phyloP scores from a whole-genome alignment of 2,113 vertebrate genomes.

The Semicossyphus pulcher region DNA sequence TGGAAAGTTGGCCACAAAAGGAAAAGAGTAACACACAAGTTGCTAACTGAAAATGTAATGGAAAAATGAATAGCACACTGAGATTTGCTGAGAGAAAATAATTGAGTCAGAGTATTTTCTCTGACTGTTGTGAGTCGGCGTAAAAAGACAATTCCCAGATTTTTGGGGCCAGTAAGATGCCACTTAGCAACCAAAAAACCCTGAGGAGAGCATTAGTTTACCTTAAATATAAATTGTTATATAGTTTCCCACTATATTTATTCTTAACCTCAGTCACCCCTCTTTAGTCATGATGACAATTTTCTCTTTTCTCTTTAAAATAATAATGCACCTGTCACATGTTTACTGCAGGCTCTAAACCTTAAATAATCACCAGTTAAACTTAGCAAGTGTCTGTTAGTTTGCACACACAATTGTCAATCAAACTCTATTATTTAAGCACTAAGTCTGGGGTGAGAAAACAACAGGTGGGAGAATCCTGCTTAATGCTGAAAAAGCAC shows the following conservation, averaged over 20 bases:
- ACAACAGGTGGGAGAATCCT: conserved; percentile 75
- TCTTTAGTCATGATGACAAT: not conserved
- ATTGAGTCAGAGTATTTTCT: conserved; percentile 38
- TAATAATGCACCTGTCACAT: not conserved
- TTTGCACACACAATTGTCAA: conserved; percentile 46
- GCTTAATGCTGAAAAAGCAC: conserved; percentile 63
- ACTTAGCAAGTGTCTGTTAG: not conserved
- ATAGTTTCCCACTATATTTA: not conserved
- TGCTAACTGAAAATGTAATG: conserved; percentile 74
- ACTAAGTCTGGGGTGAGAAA: conserved; percentile 54
- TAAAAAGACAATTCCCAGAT: conserved; percentile 27
- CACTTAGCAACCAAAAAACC: not conserved
- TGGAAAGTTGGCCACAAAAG: conserved; percentile 81
- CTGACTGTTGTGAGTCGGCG: conserved; percentile 26
- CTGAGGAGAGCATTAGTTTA: not conserved
- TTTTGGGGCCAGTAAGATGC: conserved; percentile 7
- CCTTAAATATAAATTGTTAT: no score
- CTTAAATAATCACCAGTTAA: not conserved
- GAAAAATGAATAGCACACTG: conserved; percentile 62
- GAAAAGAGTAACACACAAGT: conserved; percentile 74
- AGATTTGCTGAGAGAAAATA: conserved; percentile 61
- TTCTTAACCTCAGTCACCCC: not conserved
- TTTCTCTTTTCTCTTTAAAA: not conserved
- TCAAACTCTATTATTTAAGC: conserved; percentile 39
- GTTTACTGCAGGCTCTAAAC: not conserved